Percentiles rank a stretch among this genome's conserved stretches.
Evolutionary conservation across 2,113 vertebrate species (phyloP).

Genomic region (Toxostoma redivivum): DNA sequence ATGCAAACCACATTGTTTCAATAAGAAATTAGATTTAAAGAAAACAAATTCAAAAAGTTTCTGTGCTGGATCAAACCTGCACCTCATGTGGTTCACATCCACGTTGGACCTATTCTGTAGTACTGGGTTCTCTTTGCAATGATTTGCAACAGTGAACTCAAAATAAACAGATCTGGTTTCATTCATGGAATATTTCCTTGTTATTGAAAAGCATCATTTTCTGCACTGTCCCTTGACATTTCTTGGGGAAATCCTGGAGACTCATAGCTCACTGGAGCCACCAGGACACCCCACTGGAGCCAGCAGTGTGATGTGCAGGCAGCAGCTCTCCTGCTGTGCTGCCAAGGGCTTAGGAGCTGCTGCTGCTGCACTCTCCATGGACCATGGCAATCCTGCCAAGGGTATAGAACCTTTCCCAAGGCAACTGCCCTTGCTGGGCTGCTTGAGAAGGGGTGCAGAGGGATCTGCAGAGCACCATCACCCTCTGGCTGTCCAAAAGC

Average conservation of each 20-base stretch:
- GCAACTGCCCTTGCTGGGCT: background rate
- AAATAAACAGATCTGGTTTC: slow-evolving; percentile 66
- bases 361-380: fast-evolving
- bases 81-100: slow-evolving; percentile 54
- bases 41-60: slow-evolving; percentile 39
- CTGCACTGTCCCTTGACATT: background rate
- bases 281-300: background rate
- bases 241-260: slow-evolving; percentile 30
- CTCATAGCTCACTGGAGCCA: background rate
- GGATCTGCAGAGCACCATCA: background rate
- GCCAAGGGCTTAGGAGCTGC: background rate
- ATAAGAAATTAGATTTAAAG: slow-evolving; percentile 50
- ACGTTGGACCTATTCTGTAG: background rate
- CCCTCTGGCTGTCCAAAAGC: background rate
- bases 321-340: background rate
- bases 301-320: background rate
- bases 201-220: slow-evolving; percentile 61
- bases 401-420: fast-evolving
- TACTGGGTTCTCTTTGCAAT: slow-evolving; percentile 27
- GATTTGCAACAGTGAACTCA: slow-evolving; percentile 56
- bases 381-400: background rate
- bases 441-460: background rate
- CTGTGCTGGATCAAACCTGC: slow-evolving; percentile 57
- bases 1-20: slow-evolving; percentile 73
- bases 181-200: slow-evolving; percentile 57